Evolutionary conservation across 2,888 invertebrate species (phyloP), one percentile per base, ranked within the genome.

Genomic region (Tetragnatha montana): DNA sequence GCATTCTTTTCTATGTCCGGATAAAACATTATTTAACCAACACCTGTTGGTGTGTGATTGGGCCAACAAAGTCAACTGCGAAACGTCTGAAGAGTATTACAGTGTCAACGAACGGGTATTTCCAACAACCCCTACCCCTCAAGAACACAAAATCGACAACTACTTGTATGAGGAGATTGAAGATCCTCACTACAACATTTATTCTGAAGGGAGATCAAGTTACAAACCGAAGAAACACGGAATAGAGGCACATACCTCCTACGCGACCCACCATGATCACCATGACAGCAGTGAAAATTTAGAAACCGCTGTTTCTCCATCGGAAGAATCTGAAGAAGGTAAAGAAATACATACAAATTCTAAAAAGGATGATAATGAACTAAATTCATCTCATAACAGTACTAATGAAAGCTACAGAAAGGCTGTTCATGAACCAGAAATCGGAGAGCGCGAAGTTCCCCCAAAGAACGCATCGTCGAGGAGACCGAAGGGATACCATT

Each of bases 1-100:
- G 68, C 89, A 89, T 73, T 89, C 89, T 7, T 89, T 89, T 71
- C 71, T 89, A 6, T 89, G 89, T 21, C 89, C 89, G 17, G 85
- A 89, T 17, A 78, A 81, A 8, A 89, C 89, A 19, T 19, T 89
- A 68, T 89, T 89, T 68, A 89, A 85, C 22, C 89, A 89, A n/a
- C 75, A 70, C 6, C 70, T 89, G 7, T 35, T 89, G 71, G 89
- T 89, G 19, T 89, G 89, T 21, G 89, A 89, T 21, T 89, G 89
- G 89, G 22, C 85, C 19, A 89, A 81, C 81, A 89, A 81, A 81
- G 89, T 89, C 12, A 69, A 70, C n/a, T 89, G 89, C 14, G 89
- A 86, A 71, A 81, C 21, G 10, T 47, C 81, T 4, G 71, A 47
- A 21, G n/a, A 71, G 12, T 19, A 47, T 19, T 78, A 81, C 19